Evolutionary conservation across 2,888 invertebrate genomes (phyloP).

Genomic region (Caenorhabditis parvicauda): DNA sequence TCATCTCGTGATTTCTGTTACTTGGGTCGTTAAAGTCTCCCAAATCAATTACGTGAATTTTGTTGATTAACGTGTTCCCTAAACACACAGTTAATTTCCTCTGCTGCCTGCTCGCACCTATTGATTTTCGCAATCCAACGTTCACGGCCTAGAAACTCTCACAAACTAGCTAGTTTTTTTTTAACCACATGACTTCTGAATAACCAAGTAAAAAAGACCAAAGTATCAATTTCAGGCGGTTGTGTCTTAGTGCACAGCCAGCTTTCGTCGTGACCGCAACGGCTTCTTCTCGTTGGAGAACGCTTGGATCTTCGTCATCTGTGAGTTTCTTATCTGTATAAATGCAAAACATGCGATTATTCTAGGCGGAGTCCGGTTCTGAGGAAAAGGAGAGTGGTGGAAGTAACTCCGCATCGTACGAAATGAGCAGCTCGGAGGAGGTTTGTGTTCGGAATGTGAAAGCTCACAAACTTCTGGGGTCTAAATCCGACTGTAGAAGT

Average conservation of each 20-base stretch:
- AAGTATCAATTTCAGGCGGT: slow-evolving; percentile 22
- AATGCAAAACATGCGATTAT: not conserved
- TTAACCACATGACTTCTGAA: no score
- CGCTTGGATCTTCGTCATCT: slow-evolving; percentile 33
- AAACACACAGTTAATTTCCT: no score
- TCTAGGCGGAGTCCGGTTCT: slow-evolving; percentile 36
- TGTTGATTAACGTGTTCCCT: no score
- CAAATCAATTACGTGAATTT: no score
- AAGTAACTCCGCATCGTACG: slow-evolving; percentile 25
- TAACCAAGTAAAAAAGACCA: no score
- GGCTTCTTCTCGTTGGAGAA: slow-evolving; percentile 45
- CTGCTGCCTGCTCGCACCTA: no score
- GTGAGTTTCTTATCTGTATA: slow-evolving; percentile 5
- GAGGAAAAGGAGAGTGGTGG: slow-evolving; percentile 17
- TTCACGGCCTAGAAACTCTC: no score
- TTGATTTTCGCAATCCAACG: no score
- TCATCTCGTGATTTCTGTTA: not conserved
- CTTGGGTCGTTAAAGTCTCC: no score
- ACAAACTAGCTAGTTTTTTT: no score
- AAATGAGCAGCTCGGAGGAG: slow-evolving; percentile 44
- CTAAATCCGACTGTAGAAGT: not conserved
- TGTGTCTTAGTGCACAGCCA: slow-evolving; percentile 30
- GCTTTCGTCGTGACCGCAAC: slow-evolving; percentile 33
- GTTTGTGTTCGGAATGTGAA: slow-evolving; percentile 6
- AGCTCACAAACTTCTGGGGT: not conserved